Base-by-base conservation (phyloP, 2,888 invertebrate genomes). In the Gerris lacustris region DNA sequence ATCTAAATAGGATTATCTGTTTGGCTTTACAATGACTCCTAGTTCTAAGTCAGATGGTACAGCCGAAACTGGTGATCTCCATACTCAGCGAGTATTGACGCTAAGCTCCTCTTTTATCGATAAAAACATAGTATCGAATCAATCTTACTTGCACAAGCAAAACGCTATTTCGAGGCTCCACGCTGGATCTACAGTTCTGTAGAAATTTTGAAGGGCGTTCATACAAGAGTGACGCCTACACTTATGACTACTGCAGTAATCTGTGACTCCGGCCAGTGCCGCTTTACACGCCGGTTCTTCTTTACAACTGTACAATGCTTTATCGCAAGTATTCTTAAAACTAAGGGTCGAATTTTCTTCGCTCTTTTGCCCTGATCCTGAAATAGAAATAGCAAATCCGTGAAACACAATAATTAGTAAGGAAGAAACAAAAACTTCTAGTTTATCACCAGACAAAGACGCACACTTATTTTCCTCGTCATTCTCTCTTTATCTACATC, bases 161-260 rank as follows among this genome's bases (percentile, higher is more conserved):
- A 94, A 94, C 76, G 94, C 94, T 77, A 94, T 90, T 81, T 94
- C 94, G 75, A 92, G 86, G 79, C 91, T 92, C 86, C 92, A 89
- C 76, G 87, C 88, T n/a, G 75, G 74, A 71, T 87, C 87, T 31
- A 89, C 87, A 78, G 88, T 88, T 80, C 90, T 86, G 82, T 94
- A 94, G 82, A 94, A 94, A 71, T 87, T 87, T 79, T 93, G 88
- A 77, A 94, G 82, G 69, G 93, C 90, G 74, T 88, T 86, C 93
- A 93, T 93, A 81, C 94, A 94, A 72, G 91, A 89, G 79, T 91
- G 90, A 74, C 92, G 85, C 80, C 90, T 89, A 81, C 94, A 94
- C 76, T 87, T 83, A 76, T 85, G 84, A 78, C 91, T 91, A 79
- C 74, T 76, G 75, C 94, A 94, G 80, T 89, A 88, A 82, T 88